Conservation (phyloP, 2,797 vertebrate genomes). For the Antennarius maculatus region DNA sequence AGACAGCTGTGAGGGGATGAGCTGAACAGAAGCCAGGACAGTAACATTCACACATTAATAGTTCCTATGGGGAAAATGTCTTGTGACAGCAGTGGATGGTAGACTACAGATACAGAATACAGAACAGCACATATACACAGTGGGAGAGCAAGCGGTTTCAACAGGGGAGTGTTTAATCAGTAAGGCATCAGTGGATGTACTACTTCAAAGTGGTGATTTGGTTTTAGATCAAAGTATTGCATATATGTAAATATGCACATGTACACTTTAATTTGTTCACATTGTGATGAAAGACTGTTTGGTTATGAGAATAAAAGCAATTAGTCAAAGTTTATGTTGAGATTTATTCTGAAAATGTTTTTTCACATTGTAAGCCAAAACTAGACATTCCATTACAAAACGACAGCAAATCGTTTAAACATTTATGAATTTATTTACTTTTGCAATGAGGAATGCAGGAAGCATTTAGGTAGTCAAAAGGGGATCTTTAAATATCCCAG, state of each 20-base stretch:
- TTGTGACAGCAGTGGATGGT: slow-evolving; percentile 31
- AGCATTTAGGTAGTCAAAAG: too few species aligned
- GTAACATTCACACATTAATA: slow-evolving; percentile 64
- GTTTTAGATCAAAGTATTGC: slow-evolving; percentile 1
- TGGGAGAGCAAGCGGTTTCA: slow-evolving; percentile 3
- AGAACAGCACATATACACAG: slow-evolving; percentile 6
- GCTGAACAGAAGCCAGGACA: slow-evolving; percentile 61
- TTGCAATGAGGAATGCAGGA: too few species aligned
- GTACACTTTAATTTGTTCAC: slow-evolving; percentile 1
- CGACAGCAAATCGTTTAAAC: too few species aligned
- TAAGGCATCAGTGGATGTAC: slow-evolving; percentile 1
- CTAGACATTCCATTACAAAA: background rate
- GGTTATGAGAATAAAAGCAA: slow-evolving; percentile 4
- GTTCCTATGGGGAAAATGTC: slow-evolving; percentile 55
- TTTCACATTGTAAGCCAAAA: slow-evolving; percentile 5
- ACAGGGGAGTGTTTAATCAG: slow-evolving; percentile 10
- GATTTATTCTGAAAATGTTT: slow-evolving; percentile 17
- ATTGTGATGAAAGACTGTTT: slow-evolving; percentile 23
- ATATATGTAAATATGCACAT: background rate
- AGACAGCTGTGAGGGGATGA: slow-evolving; percentile 62
- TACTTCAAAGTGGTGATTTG: slow-evolving; percentile 8
- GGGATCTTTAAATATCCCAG: too few species aligned
- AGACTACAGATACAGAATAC: slow-evolving; percentile 35
- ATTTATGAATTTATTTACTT: too few species aligned
- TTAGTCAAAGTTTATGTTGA: background rate